These are phyloP conservation scores for Dynastes maya DNA, from an alignment of 2,888 invertebrate species.

Conservation along the genomic window DNA sequence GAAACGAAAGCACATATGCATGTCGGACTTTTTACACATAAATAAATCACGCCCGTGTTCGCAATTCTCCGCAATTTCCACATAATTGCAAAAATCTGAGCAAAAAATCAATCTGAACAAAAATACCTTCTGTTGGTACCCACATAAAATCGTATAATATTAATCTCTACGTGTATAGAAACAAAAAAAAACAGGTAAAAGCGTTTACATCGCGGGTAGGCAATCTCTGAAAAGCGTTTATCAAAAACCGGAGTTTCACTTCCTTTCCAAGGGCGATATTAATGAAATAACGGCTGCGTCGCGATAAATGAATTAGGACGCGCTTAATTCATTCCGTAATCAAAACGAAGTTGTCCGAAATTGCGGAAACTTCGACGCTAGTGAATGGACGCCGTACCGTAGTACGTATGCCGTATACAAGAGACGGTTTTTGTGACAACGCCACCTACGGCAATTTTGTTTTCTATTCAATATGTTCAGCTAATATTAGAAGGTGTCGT, in stretches of 20 bases:
- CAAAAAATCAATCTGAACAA: background rate
- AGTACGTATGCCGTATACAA: too few relatives aligned
- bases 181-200: slow-evolving; percentile 5
- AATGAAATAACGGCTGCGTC: background rate
- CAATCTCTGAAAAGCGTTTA: slow-evolving; percentile 5
- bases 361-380: background rate
- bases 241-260: slow-evolving; percentile 1
- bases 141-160: background rate
- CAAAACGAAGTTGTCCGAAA: background rate
- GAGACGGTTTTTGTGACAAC: too few relatives aligned
- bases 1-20: too few relatives aligned
- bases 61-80: too few relatives aligned
- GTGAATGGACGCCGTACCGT: too few relatives aligned
- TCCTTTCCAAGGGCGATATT: background rate
- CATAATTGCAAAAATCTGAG: too few relatives aligned
- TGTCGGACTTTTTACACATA: too few relatives aligned
- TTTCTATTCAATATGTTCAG: too few relatives aligned
- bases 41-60: too few relatives aligned
- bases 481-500: too few relatives aligned
- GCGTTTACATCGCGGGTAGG: background rate
- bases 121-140: background rate
- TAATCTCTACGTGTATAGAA: background rate
- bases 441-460: too few relatives aligned
- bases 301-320: background rate
- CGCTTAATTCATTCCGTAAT: background rate